Evolutionary conservation across 2,113 vertebrate genomes (phyloP).

Genomic region (Dicerorhinus sumatrensis): DNA sequence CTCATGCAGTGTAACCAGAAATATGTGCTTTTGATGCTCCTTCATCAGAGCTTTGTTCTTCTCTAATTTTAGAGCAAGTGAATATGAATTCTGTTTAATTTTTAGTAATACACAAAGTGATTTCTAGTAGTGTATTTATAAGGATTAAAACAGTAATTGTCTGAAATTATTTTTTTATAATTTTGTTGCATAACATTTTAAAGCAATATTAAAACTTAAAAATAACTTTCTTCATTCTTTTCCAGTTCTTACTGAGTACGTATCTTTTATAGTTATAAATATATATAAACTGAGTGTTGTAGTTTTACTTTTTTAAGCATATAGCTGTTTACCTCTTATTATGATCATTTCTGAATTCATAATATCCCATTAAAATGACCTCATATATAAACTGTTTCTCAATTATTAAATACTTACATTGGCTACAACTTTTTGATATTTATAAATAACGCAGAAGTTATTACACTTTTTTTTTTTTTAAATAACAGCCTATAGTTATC

Average conservation of each 20-base stretch:
- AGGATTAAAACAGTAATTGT: not conserved
- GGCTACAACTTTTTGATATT: not conserved
- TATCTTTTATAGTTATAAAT: slow-evolving; percentile 12
- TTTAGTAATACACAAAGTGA: not conserved
- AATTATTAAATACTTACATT: slow-evolving; percentile 31
- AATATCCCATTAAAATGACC: not conserved
- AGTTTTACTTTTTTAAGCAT: not conserved
- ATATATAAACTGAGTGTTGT: not conserved
- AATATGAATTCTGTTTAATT: slow-evolving; percentile 32
- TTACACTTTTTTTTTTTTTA: not conserved
- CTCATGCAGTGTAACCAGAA: not conserved
- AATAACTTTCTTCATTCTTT: not conserved
- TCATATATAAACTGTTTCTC: not conserved
- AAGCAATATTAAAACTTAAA: not conserved
- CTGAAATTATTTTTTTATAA: slow-evolving; percentile 25
- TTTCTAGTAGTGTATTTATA: not conserved
- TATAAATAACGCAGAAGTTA: not conserved
- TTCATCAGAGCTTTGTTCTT: not conserved
- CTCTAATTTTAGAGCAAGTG: slow-evolving; percentile 15
- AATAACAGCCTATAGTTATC: not conserved
- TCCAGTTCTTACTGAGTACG: not conserved
- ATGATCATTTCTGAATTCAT: slow-evolving; percentile 31
- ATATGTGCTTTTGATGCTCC: slow-evolving; percentile 14
- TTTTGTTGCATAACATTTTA: slow-evolving; percentile 24
- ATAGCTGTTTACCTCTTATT: not conserved